Base-by-base conservation (phyloP, 2,888 invertebrate genomes). In the Eudemis profundana region DNA sequence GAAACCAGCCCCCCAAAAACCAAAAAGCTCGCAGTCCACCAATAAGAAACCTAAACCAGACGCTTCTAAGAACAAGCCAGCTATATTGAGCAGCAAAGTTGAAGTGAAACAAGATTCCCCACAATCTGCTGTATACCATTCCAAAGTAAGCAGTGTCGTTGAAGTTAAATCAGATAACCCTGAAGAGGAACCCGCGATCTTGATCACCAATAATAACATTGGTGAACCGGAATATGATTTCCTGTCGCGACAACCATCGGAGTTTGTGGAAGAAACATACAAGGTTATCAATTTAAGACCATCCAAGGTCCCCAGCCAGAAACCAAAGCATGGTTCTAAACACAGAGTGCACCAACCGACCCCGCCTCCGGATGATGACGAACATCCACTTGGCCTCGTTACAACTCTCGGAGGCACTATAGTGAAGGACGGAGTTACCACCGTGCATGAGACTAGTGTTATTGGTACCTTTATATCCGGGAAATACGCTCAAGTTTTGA, bases 381-480 rank as follows among this genome's bases (percentile, higher is more conserved):
- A 94, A 67, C 95, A 95, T 82, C 96, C 96, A 0, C 93, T 96
- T 1, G 97, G 97, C 4, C 89, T 97, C 61, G 96, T 97, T 0
- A 96, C 97, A 4, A 96, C 96, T 76, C 93, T 97, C 57, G 97
- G 96, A 46, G 97, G 97, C 19, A 97, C 96, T 4, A 94, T 96
- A 63, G 95, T 97, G 3, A 95, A 95, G 79, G 96, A 96, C 77
- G 97, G 97, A 1, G 87, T 95, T 1, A 97, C 97, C 4, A 97
- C 97, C 0, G 94, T 97, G 4, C 96, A 96, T 79, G 97, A 97
- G 87, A 97, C 97, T 0, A 96, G 96, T 81, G 97, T 97, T n/a
- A 96, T 97, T 74, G 96, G 97, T 23, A 97, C 97, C 3, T 96
- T 95, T 79, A 96, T 97, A 76, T 95, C 96, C 53, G 97, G 96